phyloP scores from a whole-genome alignment of 2,888 invertebrate genomes.

The Tridacna gigas region DNA sequence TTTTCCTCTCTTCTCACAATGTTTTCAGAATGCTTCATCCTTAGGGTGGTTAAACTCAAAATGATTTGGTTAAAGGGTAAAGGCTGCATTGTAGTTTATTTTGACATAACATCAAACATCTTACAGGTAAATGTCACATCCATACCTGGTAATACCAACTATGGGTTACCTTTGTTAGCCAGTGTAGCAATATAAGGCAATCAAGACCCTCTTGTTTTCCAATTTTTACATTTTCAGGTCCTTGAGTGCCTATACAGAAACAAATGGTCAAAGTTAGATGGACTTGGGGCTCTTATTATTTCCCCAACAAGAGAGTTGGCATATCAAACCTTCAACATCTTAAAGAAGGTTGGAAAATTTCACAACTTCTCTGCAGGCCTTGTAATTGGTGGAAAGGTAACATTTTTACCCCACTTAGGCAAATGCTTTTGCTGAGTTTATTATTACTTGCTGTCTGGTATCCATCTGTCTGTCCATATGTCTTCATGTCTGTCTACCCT shows the following conservation, averaged over 20 bases:
- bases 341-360: constrained; percentile 93
- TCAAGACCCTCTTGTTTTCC: too few species aligned
- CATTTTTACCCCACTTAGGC: background rate
- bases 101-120: too few species aligned
- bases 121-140: too few species aligned
- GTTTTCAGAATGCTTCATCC: too few species aligned
- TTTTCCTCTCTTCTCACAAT: too few species aligned
- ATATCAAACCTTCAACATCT: constrained; percentile 97
- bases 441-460: background rate
- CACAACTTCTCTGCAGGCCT: constrained; percentile 98
- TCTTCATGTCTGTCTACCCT: background rate
- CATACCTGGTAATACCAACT: too few species aligned
- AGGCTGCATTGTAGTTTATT: too few species aligned
- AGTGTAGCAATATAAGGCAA: too few species aligned
- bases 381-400: constrained; percentile 90
- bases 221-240: constrained; percentile 76
- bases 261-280: constrained; percentile 95
- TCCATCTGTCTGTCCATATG: too few species aligned
- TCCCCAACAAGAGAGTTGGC: constrained; percentile 98
- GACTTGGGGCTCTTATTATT: constrained; percentile 96
- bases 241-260: constrained; percentile 88
- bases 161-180: too few species aligned
- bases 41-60: too few species aligned
- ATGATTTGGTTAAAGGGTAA: too few species aligned
- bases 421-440: background rate